These are phyloP conservation scores for Philereme transversata DNA, from an alignment of 2,888 invertebrate genomes.

Conservation along the genomic window DNA sequence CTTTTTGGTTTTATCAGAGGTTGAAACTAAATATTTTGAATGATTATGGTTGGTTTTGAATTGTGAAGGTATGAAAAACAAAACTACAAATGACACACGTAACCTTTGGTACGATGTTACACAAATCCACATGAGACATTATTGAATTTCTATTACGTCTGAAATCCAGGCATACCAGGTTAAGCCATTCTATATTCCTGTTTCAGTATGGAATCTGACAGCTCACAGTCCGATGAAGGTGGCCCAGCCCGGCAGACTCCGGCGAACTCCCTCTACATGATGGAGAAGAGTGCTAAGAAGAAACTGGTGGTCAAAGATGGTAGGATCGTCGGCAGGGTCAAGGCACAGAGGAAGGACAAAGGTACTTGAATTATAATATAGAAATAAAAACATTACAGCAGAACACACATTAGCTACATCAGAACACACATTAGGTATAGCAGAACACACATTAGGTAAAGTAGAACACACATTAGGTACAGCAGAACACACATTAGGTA, in stretches of 20 bases:
- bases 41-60: too few species aligned
- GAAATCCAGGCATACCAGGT: too few species aligned
- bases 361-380: slow-evolving; percentile 73
- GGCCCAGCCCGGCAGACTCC: slow-evolving; percentile 66
- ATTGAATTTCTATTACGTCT: too few species aligned
- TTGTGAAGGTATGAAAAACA: too few species aligned
- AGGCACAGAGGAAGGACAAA: slow-evolving; percentile 91
- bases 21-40: too few species aligned
- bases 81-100: too few species aligned
- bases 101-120: too few species aligned
- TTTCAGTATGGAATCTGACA: slow-evolving; percentile 80
- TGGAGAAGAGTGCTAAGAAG: slow-evolving; percentile 91
- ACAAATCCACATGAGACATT: too few species aligned
- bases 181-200: neutral
- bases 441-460: too few species aligned
- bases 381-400: neutral
- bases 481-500: too few species aligned
- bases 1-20: too few species aligned
- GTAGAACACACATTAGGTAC: too few species aligned
- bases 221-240: slow-evolving; percentile 76
- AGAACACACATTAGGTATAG: neutral
- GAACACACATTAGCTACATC: neutral
- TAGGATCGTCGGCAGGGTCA: slow-evolving; percentile 87
- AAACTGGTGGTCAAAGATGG: slow-evolving; percentile 85
- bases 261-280: slow-evolving; percentile 88